Conservation (phyloP, 2,888 invertebrate species). For the Spilosoma lubricipeda region DNA sequence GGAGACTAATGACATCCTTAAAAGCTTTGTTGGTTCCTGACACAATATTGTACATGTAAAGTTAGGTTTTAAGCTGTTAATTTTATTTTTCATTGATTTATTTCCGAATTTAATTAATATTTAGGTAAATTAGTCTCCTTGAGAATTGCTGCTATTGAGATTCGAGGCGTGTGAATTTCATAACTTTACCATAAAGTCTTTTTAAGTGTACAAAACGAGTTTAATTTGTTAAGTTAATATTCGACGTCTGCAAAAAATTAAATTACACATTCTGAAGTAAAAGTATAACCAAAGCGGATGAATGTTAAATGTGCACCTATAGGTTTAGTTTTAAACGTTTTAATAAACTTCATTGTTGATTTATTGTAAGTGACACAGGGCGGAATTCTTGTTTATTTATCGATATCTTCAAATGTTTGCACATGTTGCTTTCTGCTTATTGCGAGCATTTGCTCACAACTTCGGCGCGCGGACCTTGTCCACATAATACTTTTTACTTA, state of each 20-base stretch:
- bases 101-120: slow-evolving; percentile 35
- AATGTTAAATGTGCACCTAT: not conserved
- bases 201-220: slow-evolving; percentile 31
- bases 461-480: not conserved
- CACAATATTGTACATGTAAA: slow-evolving; percentile 54
- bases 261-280: not conserved
- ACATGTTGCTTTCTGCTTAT: not conserved
- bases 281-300: not conserved
- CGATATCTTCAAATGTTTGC: not conserved
- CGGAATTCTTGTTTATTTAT: not conserved
- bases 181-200: slow-evolving; percentile 39
- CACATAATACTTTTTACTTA: not conserved
- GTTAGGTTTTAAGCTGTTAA: slow-evolving; percentile 51
- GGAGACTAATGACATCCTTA: slow-evolving; percentile 75
- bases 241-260: not conserved
- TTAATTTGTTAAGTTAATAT: not conserved
- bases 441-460: not conserved
- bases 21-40: slow-evolving; percentile 71
- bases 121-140: slow-evolving; percentile 34
- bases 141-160: slow-evolving; percentile 30
- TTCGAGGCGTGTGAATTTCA: slow-evolving; percentile 36
- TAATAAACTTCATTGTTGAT: not conserved
- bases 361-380: not conserved
- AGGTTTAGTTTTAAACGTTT: not conserved
- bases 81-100: slow-evolving; percentile 49